Conservation (phyloP, 2,888 invertebrate genomes). For the Incurvaria masculella region DNA sequence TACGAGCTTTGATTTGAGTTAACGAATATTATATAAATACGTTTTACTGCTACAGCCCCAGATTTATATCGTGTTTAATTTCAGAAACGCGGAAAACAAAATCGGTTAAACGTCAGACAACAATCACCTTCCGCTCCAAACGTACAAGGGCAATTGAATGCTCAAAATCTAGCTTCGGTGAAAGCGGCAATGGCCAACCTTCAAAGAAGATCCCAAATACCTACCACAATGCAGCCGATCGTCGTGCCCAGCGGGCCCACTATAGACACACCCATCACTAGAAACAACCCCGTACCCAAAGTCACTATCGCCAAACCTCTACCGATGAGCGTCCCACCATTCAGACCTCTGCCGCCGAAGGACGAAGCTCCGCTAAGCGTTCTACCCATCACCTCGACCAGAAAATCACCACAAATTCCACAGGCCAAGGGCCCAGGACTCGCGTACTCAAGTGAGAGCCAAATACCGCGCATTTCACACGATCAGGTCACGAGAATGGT, state of each 20-base stretch:
- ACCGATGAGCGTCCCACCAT: constrained; percentile 68
- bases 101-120: constrained; percentile 44
- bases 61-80: too few species aligned
- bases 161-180: background rate
- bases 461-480: constrained; percentile 34
- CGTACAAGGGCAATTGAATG: constrained; percentile 34
- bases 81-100: constrained; percentile 51
- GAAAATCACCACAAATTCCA: constrained; percentile 35
- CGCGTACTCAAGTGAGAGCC: constrained; percentile 45
- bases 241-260: constrained; percentile 31
- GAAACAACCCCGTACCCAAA: constrained; percentile 22
- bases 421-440: constrained; percentile 38
- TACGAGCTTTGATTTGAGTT: too few species aligned
- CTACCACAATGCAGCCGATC: constrained; percentile 41
- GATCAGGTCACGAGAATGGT: constrained; percentile 23
- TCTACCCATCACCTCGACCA: constrained; percentile 38
- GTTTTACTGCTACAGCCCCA: too few species aligned
- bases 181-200: background rate
- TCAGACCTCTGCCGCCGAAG: constrained; percentile 71
- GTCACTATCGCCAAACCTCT: constrained; percentile 53
- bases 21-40: too few species aligned
- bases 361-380: constrained; percentile 53
- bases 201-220: constrained; percentile 13
- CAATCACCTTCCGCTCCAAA: constrained; percentile 35
- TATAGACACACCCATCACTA: constrained; percentile 23